These are phyloP conservation scores for Neocrepidodera transversa DNA, from an alignment of 2,888 invertebrate species.

Conservation along the genomic window DNA sequence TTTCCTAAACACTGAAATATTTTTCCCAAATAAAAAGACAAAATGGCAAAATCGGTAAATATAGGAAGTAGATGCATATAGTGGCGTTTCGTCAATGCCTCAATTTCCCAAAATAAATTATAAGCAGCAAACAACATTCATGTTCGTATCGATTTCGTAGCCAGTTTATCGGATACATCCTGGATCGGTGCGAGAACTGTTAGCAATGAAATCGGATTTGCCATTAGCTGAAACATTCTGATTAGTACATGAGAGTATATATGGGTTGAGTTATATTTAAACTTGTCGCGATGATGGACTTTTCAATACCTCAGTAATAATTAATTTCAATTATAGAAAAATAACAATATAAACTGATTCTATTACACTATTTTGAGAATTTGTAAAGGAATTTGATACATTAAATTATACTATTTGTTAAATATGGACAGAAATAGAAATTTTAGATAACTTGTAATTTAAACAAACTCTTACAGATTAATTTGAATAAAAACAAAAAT, in stretches of 20 bases:
- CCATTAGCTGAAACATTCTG: slow-evolving; percentile 28
- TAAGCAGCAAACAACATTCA: slow-evolving; percentile 17
- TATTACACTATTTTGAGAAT: no score
- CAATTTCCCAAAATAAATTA: slow-evolving; percentile 6
- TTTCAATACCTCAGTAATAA: no score
- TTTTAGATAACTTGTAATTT: no score
- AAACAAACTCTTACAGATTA: no score
- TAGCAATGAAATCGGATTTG: slow-evolving; percentile 40
- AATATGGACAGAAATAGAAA: no score
- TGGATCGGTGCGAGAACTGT: slow-evolving; percentile 38
- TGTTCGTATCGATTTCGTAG: slow-evolving; percentile 36
- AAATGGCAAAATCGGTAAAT: not conserved
- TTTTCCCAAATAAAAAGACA: not conserved
- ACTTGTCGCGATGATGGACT: no score
- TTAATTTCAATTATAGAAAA: no score
- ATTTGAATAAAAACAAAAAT: no score
- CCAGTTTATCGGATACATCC: slow-evolving; percentile 40
- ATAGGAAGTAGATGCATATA: not conserved
- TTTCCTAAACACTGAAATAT: no score
- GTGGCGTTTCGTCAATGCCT: slow-evolving; percentile 8
- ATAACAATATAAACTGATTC: no score
- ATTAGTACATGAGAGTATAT: not conserved
- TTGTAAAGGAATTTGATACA: no score
- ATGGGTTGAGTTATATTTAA: not conserved
- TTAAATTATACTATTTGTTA: no score